Percentiles rank a stretch among this genome's conserved stretches.
phyloP scores from a whole-genome alignment of 2,113 vertebrate genomes.

The Gymnobelideus leadbeateri region DNA sequence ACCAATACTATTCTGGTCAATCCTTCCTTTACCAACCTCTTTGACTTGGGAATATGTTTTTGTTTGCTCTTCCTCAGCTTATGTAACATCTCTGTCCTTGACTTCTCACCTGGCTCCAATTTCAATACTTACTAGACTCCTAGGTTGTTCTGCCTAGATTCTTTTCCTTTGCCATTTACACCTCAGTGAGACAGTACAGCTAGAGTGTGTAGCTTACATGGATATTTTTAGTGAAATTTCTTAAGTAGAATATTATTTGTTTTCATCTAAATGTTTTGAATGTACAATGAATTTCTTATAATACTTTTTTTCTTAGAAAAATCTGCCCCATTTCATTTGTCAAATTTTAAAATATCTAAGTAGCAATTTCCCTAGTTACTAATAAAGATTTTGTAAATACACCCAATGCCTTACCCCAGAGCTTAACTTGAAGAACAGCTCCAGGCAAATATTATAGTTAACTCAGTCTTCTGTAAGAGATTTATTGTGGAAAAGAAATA shows the following conservation, averaged over 20 bases:
- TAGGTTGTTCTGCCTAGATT: background rate
- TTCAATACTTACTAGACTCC: background rate
- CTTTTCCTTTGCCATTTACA: background rate
- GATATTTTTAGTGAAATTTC: background rate
- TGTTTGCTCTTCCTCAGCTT: background rate
- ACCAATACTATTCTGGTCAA: background rate
- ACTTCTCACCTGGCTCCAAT: background rate
- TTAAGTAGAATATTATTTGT: conserved; percentile 50
- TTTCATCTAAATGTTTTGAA: background rate
- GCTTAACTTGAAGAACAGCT: conserved; percentile 64
- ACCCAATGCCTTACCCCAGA: conserved; percentile 60
- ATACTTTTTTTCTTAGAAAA: conserved; percentile 64
- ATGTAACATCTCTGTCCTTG: background rate
- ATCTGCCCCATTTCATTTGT: conserved; percentile 57
- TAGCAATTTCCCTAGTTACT: conserved; percentile 41
- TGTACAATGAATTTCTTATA: conserved; percentile 34
- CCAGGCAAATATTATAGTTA: conserved; percentile 76
- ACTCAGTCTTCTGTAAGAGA: conserved; percentile 13
- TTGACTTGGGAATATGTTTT: background rate
- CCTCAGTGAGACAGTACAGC: background rate
- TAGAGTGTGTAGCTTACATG: background rate
- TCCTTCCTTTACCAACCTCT: background rate
- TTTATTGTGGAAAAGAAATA: background rate
- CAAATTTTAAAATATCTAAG: conserved; percentile 67
- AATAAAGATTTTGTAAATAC: conserved; percentile 67